Conservation (phyloP, 2,797 vertebrate genomes). For the Sebastes goodei region DNA sequence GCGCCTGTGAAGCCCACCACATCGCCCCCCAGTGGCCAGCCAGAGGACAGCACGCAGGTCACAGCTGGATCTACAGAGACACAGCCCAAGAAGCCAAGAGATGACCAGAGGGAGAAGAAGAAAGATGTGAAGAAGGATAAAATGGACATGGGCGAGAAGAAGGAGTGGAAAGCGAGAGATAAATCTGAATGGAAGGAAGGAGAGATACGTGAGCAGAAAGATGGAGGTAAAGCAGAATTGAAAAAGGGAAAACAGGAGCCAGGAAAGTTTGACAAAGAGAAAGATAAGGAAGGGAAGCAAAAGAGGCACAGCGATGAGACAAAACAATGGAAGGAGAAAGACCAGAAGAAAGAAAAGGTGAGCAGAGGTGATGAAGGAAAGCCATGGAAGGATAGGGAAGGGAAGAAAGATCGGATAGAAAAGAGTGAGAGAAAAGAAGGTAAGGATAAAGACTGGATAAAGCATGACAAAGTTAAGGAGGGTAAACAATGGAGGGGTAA, state of each 20-base stretch:
- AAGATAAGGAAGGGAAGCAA: constrained; percentile 36
- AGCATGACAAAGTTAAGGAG: constrained; percentile 41
- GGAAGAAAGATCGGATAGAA: constrained; percentile 46
- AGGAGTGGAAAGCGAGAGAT: constrained; percentile 43
- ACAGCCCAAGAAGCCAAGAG: constrained; percentile 15
- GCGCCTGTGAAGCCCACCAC: neutral
- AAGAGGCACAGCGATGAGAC: constrained; percentile 33
- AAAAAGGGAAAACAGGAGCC: constrained; percentile 43
- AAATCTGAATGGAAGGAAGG: constrained; percentile 37
- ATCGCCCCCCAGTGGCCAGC: constrained; percentile 70
- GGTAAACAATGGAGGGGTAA: constrained; percentile 37
- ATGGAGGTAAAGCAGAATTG: constrained; percentile 48
- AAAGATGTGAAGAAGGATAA: constrained; percentile 48
- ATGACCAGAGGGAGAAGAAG: constrained; percentile 38
- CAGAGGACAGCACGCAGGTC: constrained; percentile 36
- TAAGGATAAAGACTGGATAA: constrained; percentile 54
- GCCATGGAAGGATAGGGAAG: constrained; percentile 53
- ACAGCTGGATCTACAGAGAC: neutral
- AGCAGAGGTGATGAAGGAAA: constrained; percentile 62
- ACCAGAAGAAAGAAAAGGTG: constrained; percentile 64
- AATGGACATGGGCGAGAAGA: constrained; percentile 25
- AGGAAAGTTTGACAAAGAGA: constrained; percentile 42
- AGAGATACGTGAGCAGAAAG: constrained; percentile 47
- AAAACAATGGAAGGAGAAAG: constrained; percentile 56
- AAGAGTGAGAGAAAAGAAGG: constrained; percentile 49